Evolutionary conservation across 2,888 invertebrate species (phyloP).

Genomic region (Xylota segnis): DNA sequence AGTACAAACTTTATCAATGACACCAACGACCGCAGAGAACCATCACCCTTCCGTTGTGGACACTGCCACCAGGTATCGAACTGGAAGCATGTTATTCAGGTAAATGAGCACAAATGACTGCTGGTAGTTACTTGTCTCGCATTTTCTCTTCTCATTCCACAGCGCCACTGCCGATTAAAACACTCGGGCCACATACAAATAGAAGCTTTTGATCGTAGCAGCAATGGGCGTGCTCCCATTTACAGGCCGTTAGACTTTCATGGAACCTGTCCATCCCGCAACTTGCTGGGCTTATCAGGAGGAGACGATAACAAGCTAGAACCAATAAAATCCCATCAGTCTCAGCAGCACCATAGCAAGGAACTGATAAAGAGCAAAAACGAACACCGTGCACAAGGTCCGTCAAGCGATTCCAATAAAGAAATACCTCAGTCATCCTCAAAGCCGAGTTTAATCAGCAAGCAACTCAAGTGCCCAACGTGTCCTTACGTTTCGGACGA

Average conservation of each 20-base stretch:
- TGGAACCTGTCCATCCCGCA: constrained; percentile 65
- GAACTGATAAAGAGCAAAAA: constrained; percentile 78
- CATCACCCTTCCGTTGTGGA: constrained; percentile 89
- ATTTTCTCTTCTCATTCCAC: constrained; percentile 76
- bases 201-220: constrained; percentile 84
- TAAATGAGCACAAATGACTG: constrained; percentile 79
- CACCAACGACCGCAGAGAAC: constrained; percentile 84
- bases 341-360: constrained; percentile 66
- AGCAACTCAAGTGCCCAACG: constrained; percentile 87
- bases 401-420: background rate
- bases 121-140: background rate
- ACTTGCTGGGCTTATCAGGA: constrained; percentile 43
- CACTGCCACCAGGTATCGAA: constrained; percentile 93
- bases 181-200: constrained; percentile 91
- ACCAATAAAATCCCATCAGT: constrained; percentile 70
- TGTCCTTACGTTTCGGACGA: constrained; percentile 95
- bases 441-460: constrained; percentile 87
- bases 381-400: constrained; percentile 17
- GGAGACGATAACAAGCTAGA: constrained; percentile 62
- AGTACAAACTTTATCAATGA: constrained; percentile 80
- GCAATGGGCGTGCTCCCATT: constrained; percentile 78
- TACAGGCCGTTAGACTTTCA: constrained; percentile 81
- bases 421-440: background rate
- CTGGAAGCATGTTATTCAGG: constrained; percentile 95
- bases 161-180: constrained; percentile 92